These are phyloP conservation scores for Lasiurus borealis DNA, from an alignment of 2,113 vertebrate genomes.

Conservation along the genomic window DNA sequence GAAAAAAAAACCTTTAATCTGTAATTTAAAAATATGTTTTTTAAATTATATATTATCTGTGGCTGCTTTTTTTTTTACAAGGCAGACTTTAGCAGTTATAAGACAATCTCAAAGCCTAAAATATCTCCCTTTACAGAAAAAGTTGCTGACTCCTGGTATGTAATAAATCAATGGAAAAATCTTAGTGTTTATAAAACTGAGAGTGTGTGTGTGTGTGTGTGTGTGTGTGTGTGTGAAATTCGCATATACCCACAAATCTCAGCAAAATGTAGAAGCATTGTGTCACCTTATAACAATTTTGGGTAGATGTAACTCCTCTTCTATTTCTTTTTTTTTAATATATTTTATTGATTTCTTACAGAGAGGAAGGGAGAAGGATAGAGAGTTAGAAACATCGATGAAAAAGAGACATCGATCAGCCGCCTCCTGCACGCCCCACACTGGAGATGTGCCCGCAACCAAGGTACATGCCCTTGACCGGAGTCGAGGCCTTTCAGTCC, in stretches of 20 bases:
- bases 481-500: too few species aligned
- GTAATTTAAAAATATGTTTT: not conserved
- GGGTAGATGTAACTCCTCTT: not conserved
- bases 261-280: slow-evolving; percentile 14
- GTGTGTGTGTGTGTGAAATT: slow-evolving; percentile 23
- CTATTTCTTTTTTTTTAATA: not conserved
- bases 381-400: too few species aligned
- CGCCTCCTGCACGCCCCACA: too few species aligned
- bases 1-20: not conserved
- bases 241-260: not conserved
- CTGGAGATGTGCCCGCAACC: too few species aligned
- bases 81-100: not conserved
- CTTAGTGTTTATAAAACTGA: slow-evolving; percentile 7
- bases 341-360: too few species aligned
- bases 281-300: not conserved
- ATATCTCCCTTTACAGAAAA: slow-evolving; percentile 35
- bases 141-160: not conserved
- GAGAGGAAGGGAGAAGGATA: too few species aligned
- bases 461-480: too few species aligned
- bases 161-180: slow-evolving; percentile 9
- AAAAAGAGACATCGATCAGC: too few species aligned
- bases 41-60: not conserved
- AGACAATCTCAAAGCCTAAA: slow-evolving; percentile 23
- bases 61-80: not conserved
- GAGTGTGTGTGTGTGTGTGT: not conserved